Evolutionary conservation across 1,140 invertebrate genomes (phyloP), one percentile per base, ranked within the genome.

Genomic region (Brevipalpus yothersi): DNA sequence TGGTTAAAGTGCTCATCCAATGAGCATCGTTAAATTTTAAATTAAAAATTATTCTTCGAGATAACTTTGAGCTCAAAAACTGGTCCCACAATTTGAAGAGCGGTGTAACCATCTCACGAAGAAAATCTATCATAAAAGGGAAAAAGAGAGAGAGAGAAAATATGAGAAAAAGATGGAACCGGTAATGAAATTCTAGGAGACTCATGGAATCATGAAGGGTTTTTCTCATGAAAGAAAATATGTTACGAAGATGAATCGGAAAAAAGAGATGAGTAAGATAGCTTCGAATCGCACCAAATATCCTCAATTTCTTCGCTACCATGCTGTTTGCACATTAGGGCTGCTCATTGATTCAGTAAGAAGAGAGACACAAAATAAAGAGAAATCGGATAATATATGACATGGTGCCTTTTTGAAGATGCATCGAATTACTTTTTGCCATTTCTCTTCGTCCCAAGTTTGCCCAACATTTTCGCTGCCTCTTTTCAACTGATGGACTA

Each of bases 61-160:
- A 56, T 12, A 64, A 57, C n/a, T 19, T 40, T 23, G 63, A 64
- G 42, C 31, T 10, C 19, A 64, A 53, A 55, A 61, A 64, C 47
- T 60, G 43, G 56, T 64, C 45, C 63, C 63, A 64, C 17, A 64
- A 47, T 45, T 64, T 56, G 31, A 64, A 63, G 41, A 64, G 53
- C 15, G 63, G 63, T 2, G 47, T 19, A 5, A 64, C 63, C 19
- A 64, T 61, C 39, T 56, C 58, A 12, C 56, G 59, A 43, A 63
- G 63, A 47, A 64, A 64, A 21, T 62, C 63, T 63, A 43, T 42
- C 11, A 19, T 12, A 3, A 58, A 58, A 42, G 11, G 11, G 17
- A 13, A 11, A 39, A 39, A 55, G 9, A 51, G n/a, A n/a, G 10
- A 51, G 8, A 19, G 3, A 51, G n/a, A 51, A 15, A 10, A 17